Conservation (phyloP, 2,797 vertebrate genomes). For the Trichosurus vulpecula region DNA sequence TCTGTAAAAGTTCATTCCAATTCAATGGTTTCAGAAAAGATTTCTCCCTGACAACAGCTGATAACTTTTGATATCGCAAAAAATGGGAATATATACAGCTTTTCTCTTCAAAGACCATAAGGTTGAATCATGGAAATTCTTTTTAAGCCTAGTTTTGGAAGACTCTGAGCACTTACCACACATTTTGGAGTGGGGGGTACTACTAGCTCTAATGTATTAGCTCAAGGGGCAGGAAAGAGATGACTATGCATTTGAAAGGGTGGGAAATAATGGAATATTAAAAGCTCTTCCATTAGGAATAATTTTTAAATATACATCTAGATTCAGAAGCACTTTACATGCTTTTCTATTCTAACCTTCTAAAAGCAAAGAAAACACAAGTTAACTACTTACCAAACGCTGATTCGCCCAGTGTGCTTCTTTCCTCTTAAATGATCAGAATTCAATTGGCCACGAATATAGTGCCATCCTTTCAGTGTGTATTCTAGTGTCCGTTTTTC, state of each 20-base stretch:
- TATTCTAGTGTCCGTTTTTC: neutral
- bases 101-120: constrained; percentile 2
- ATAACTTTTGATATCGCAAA: neutral
- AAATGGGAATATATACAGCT: neutral
- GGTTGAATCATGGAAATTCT: neutral
- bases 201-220: constrained; percentile 39
- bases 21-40: neutral
- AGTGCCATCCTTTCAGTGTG: neutral
- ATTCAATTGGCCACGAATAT: neutral
- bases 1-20: constrained; percentile 21
- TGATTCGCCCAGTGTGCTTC: neutral
- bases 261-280: neutral
- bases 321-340: neutral
- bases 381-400: neutral
- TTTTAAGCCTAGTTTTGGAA: constrained; percentile 50
- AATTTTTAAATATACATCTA: constrained; percentile 60
- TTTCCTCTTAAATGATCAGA: neutral
- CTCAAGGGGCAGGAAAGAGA: neutral
- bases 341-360: neutral
- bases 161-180: constrained; percentile 28
- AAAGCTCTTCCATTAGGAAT: constrained; percentile 27
- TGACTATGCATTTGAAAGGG: neutral
- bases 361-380: neutral
- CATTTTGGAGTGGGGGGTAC: constrained; percentile 44
- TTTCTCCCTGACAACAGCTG: neutral